Evolutionary conservation across 2,888 invertebrate genomes (phyloP).

Genomic region (Lasius fuliginosus): DNA sequence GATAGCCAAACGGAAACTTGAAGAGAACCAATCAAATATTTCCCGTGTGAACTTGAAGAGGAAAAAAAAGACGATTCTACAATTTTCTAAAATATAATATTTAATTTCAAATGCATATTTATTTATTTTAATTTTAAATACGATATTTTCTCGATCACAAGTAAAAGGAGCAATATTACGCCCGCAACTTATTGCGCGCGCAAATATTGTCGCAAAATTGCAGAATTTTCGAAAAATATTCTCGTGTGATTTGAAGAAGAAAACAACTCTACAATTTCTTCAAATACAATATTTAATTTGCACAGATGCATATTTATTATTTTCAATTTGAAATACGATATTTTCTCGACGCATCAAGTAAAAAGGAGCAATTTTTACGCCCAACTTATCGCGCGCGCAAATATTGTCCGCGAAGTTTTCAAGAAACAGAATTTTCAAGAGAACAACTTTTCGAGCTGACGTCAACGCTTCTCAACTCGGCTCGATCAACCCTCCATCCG

Average conservation of each 20-base stretch:
- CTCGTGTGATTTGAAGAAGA: too few relatives aligned
- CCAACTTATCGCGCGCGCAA: neutral
- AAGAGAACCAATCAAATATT: neutral
- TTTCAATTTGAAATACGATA: neutral
- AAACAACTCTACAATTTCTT: too few relatives aligned
- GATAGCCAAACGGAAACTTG: neutral
- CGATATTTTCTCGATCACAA: neutral
- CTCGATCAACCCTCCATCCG: constrained; percentile 20
- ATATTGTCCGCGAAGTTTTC: neutral
- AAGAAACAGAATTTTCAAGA: neutral
- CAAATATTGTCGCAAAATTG: neutral
- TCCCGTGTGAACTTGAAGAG: neutral
- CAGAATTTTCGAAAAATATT: neutral
- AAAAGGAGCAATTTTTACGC: neutral
- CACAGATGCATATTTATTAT: neutral
- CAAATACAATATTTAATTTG: too few relatives aligned
- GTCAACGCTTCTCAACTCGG: neutral
- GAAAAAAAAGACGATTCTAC: too few relatives aligned
- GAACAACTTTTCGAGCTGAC: neutral
- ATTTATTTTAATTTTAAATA: neutral
- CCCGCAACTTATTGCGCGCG: neutral
- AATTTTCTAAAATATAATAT: neutral
- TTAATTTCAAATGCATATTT: neutral
- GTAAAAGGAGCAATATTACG: neutral
- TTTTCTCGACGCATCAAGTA: neutral